phyloP scores from a whole-genome alignment of 2,888 invertebrate species.

The Elmis aenea region DNA sequence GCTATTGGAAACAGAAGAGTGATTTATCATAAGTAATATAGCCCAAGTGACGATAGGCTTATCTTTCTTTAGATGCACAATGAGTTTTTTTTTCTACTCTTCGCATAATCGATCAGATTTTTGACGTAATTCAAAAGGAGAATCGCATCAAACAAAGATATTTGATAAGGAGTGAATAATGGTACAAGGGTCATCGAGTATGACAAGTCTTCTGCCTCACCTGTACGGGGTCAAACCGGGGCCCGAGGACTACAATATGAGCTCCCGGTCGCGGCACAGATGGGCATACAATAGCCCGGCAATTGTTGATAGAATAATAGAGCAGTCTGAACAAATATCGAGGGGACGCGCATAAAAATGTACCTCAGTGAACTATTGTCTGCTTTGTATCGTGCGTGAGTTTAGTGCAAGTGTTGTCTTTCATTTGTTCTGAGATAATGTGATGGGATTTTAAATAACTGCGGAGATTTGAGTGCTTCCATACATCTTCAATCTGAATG shows the following conservation, averaged over 20 bases:
- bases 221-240: constrained; percentile 26
- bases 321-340: constrained; percentile 41
- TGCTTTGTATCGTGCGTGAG: constrained; percentile 25
- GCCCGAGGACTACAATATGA: constrained; percentile 14
- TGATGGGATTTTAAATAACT: constrained; percentile 35
- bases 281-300: constrained; percentile 43
- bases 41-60: too few species aligned
- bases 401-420: constrained; percentile 34
- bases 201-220: constrained; percentile 25
- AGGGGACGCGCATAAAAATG: constrained; percentile 36
- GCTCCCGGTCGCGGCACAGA: constrained; percentile 33
- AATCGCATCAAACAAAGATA: too few species aligned
- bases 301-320: constrained; percentile 46
- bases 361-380: constrained; percentile 33
- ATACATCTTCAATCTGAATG: too few species aligned
- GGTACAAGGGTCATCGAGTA: constrained; percentile 19
- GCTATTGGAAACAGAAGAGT: too few species aligned
- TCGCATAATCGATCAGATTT: too few species aligned
- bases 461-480: constrained; percentile 1
- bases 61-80: too few species aligned
- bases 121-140: too few species aligned
- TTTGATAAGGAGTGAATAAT: too few species aligned
- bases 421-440: constrained; percentile 34
- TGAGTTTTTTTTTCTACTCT: too few species aligned
- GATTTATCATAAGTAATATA: too few species aligned